phyloP scores from a whole-genome alignment of 2,888 invertebrate genomes.

The Coenonympha glycerion region DNA sequence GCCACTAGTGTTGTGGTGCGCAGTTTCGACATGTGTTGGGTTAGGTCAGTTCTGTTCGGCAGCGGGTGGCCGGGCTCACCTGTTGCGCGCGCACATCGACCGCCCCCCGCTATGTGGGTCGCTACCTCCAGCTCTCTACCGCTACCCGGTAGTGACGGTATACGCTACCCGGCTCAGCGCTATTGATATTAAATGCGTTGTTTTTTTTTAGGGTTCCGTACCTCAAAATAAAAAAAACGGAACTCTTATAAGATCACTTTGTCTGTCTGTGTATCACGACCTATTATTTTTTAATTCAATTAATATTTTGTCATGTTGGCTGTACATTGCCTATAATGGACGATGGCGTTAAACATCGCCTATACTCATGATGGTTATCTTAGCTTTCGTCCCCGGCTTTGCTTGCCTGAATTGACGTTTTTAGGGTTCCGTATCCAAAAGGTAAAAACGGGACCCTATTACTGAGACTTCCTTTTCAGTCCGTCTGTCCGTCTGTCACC shows the following conservation, averaged over 20 bases:
- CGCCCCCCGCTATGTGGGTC: constrained; percentile 42
- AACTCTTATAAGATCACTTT: too few relatives aligned
- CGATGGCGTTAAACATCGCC: too few relatives aligned
- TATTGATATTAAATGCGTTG: neutral
- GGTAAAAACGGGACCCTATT: too few relatives aligned
- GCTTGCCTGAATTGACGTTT: too few relatives aligned
- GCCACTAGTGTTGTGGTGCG: neutral
- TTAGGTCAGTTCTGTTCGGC: neutral
- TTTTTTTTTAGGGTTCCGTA: too few relatives aligned
- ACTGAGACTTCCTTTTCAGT: too few relatives aligned
- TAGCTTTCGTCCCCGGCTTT: too few relatives aligned
- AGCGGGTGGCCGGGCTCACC: constrained; percentile 41
- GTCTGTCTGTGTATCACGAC: too few relatives aligned
- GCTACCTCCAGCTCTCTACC: constrained; percentile 16
- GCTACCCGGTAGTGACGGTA: neutral
- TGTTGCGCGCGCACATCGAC: constrained; percentile 75
- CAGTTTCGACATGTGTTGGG: neutral
- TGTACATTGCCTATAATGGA: neutral
- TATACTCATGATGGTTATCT: too few relatives aligned
- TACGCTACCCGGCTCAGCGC: neutral
- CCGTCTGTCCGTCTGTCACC: too few relatives aligned
- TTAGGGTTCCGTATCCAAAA: too few relatives aligned
- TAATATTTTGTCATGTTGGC: neutral
- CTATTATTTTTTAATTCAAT: neutral
- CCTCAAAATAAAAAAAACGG: too few relatives aligned